Evolutionary conservation across 2,888 invertebrate genomes (phyloP).

Genomic region (Acanthacorydalis orientalis): DNA sequence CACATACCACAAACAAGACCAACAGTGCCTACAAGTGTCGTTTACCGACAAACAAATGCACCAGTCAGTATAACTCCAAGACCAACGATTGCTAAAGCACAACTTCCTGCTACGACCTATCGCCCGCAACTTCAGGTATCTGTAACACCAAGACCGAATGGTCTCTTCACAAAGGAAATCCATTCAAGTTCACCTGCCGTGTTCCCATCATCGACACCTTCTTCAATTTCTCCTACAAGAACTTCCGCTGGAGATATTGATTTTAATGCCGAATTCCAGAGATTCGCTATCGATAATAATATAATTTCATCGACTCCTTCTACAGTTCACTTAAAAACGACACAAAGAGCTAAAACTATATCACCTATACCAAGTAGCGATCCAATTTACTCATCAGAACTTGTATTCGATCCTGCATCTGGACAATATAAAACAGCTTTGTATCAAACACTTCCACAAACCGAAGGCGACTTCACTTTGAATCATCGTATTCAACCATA

Average conservation of each 20-base stretch:
- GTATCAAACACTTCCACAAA: conserved; percentile 58
- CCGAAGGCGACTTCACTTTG: conserved; percentile 47
- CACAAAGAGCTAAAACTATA: conserved; percentile 23
- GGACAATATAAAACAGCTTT: conserved; percentile 66
- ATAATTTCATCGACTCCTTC: conserved; percentile 33
- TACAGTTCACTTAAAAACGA: conserved; percentile 18
- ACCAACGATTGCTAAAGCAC: conserved; percentile 29
- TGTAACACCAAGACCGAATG: conserved; percentile 36
- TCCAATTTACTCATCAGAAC: conserved; percentile 60
- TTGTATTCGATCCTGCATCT: conserved; percentile 57
- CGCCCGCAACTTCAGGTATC: conserved; percentile 41
- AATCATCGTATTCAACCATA: conserved; percentile 61
- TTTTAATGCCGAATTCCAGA: conserved; percentile 60
- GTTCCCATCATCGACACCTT: conserved; percentile 25
- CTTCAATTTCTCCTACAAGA: conserved; percentile 16
- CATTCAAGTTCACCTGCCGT: conserved; percentile 14
- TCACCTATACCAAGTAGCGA: conserved; percentile 27
- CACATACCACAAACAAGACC: conserved; percentile 20
- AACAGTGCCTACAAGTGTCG: conserved; percentile 26
- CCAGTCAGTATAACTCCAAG: conserved; percentile 43
- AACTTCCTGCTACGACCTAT: conserved; percentile 49
- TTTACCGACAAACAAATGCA: conserved; percentile 24
- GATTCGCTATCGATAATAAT: conserved; percentile 50
- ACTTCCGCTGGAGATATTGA: conserved; percentile 31
- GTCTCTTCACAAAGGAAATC: conserved; percentile 20